phyloP scores from a whole-genome alignment of 2,888 invertebrate species.

The Hedychridium roseum region DNA sequence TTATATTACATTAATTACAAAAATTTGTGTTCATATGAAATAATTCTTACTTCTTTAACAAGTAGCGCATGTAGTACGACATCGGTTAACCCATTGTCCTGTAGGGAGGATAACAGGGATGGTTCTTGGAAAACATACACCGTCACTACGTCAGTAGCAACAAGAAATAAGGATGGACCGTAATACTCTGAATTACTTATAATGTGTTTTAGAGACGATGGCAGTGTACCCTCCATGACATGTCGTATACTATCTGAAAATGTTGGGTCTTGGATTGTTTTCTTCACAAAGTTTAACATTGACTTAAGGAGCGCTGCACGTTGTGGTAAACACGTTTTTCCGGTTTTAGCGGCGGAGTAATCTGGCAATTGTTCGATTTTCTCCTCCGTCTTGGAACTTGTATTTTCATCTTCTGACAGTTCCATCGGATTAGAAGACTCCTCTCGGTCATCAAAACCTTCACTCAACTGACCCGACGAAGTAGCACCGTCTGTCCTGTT shows the following conservation, averaged over 20 bases:
- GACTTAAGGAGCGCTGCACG: constrained; percentile 86
- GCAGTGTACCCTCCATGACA: constrained; percentile 86
- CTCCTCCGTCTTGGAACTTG: constrained; percentile 44
- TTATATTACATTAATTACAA: neutral
- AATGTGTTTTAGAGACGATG: constrained; percentile 80
- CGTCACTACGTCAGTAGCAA: constrained; percentile 86
- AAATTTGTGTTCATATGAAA: too few species aligned
- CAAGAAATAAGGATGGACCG: constrained; percentile 82
- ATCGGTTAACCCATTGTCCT: constrained; percentile 85
- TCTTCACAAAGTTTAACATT: constrained; percentile 88
- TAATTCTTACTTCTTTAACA: constrained; percentile 79
- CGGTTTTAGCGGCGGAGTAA: constrained; percentile 62
- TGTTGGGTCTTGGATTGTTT: constrained; percentile 81
- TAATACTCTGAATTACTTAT: constrained; percentile 91
- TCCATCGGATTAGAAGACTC: constrained; percentile 60
- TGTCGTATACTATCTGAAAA: constrained; percentile 84
- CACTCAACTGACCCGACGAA: constrained; percentile 36
- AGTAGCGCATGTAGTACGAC: constrained; percentile 85
- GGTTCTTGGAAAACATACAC: constrained; percentile 87
- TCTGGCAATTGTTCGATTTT: constrained; percentile 51
- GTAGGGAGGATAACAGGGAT: constrained; percentile 81
- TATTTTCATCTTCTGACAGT: constrained; percentile 58
- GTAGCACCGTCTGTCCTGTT: constrained; percentile 42
- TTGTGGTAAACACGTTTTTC: constrained; percentile 78
- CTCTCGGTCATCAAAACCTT: constrained; percentile 48